Evolutionary conservation across 2,797 vertebrate species (phyloP).

Genomic region (Poecilia gillii): DNA sequence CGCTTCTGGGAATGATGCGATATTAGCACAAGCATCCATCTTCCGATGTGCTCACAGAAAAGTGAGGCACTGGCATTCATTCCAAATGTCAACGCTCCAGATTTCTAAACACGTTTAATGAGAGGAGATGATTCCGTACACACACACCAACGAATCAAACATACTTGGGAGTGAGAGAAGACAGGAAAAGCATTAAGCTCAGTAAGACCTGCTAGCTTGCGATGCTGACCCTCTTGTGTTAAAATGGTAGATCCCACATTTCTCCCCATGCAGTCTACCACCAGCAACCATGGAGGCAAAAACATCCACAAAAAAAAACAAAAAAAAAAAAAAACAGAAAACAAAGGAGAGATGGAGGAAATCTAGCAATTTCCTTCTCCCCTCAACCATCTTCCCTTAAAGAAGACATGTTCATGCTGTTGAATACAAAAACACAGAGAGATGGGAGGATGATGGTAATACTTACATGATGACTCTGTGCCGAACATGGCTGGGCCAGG

Average conservation of each 20-base stretch:
- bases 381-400: conserved; percentile 4
- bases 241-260: conserved; percentile 78
- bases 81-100: neutral
- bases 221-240: conserved; percentile 56
- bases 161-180: conserved; percentile 48
- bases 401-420: conserved; percentile 23
- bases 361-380: conserved; percentile 14
- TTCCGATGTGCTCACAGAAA: conserved; percentile 37
- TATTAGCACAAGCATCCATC: conserved; percentile 58
- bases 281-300: conserved; percentile 67
- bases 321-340: neutral
- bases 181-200: conserved; percentile 43
- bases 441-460: conserved; percentile 76
- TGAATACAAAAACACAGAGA: conserved; percentile 33
- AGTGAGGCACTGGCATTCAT: conserved; percentile 17
- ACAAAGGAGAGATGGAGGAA: conserved; percentile 39
- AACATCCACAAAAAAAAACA: conserved; percentile 42
- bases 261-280: conserved; percentile 60
- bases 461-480: conserved; percentile 99
- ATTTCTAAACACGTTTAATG: conserved; percentile 15
- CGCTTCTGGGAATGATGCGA: conserved; percentile 46
- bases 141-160: conserved; percentile 1
- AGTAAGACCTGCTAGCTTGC: conserved; percentile 62
- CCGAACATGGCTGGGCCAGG: conserved; percentile 99
- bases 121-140: neutral